Evolutionary conservation across 2,113 vertebrate genomes (phyloP), one percentile per base, ranked within the genome.

Genomic region (Sinocyclocheilus anophthalmus): DNA sequence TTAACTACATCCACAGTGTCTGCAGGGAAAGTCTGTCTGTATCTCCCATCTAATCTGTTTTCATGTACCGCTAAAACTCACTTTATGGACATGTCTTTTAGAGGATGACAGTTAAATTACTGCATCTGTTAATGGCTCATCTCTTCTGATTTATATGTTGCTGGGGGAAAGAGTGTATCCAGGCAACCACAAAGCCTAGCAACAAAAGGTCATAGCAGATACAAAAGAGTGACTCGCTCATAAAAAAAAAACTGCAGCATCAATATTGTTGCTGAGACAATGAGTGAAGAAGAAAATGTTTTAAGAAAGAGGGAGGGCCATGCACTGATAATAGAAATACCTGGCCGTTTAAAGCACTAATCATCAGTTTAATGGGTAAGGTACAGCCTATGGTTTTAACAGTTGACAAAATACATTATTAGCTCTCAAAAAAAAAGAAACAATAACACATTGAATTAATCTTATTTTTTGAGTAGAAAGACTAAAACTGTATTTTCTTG

Each of bases 201-300:
- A 91, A 89, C 77, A 80, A 89, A 92, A 92, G 88, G 90, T 90
- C 86, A 90, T 42, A 57, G 65, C 82, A 84, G 82, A 87, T 81
- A 84, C 81, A 86, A 84, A 89, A 85, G 83, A 89, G 61, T 85
- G 86, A 90, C 84, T 92, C 86, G 88, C 87, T 84, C 50, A 84
- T 84, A n/a, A n/a, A 57, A 88, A 63, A 87, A 63, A 83, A 86
- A 87, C 75, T 57, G 81, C 59, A 48, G 82, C 70, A 87, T 91
- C 67, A 79, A 88, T 88, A 83, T 87, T 59, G 39, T 83, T 73
- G 77, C 33, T 86, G 69, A 85, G 37, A 69, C 76, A 72, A 45
- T 72, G 76, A 70, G 45, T 22, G 45, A 45, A 53, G 80, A 30
- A 82, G n/a, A 5, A 81, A 69, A 22, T 7, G 33, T 73, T 70